These are phyloP conservation scores for Parochlus steinenii DNA, from an alignment of 2,888 invertebrate species.

Conservation along the genomic window DNA sequence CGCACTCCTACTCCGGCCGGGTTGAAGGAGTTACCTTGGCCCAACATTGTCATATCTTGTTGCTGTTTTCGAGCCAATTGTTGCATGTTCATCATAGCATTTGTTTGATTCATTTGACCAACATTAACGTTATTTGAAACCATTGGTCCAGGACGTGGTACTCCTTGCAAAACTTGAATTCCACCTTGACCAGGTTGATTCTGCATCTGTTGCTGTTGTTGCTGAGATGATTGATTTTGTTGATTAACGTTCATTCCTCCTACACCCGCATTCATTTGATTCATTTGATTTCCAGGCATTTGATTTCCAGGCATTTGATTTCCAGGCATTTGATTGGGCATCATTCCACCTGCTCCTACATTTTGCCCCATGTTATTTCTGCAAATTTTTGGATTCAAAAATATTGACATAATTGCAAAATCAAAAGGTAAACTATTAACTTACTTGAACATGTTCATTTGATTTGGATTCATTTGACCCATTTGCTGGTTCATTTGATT, in stretches of 20 bases:
- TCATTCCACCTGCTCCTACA: no score
- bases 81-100: slow-evolving; percentile 22
- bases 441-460: slow-evolving; percentile 18
- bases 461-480: slow-evolving; percentile 17
- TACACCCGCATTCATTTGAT: slow-evolving; percentile 30
- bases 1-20: slow-evolving; percentile 27
- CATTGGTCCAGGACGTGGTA: slow-evolving; percentile 28
- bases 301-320: slow-evolving; percentile 12
- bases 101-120: no score
- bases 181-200: slow-evolving; percentile 28
- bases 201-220: slow-evolving; percentile 33
- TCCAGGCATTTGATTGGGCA: not conserved
- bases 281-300: slow-evolving; percentile 27
- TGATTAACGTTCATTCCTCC: slow-evolving; percentile 18
- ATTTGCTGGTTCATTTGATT: slow-evolving; percentile 21
- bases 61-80: slow-evolving; percentile 21
- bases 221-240: slow-evolving; percentile 23
- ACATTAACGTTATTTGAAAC: slow-evolving; percentile 22
- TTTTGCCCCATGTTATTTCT: no score
- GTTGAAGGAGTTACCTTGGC: slow-evolving; percentile 16
- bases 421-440: slow-evolving; percentile 2
- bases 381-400: no score
- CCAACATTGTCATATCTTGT: slow-evolving; percentile 8
- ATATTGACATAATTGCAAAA: no score
- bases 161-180: slow-evolving; percentile 20